Base-by-base conservation (phyloP, 1,140 invertebrate species). In the Diachasmimorpha longicaudata region DNA sequence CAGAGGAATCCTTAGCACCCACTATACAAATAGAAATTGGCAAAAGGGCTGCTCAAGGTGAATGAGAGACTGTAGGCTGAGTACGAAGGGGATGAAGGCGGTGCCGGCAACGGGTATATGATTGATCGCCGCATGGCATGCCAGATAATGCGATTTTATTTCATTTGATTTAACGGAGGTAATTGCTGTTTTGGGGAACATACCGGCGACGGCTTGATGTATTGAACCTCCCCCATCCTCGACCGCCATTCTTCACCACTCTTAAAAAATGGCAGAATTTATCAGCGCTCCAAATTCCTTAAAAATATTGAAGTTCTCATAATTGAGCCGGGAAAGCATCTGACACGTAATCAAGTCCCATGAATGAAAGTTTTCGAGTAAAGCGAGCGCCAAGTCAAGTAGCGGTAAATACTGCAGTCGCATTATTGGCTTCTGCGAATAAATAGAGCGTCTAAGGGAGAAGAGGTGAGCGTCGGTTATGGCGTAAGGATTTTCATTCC, bases 81-180 rank as follows among this genome's bases (percentile, higher is more conserved):
- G 16, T 67, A 52, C 21, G 14, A 67, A 74, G 72, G n/a, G 58
- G 31, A 72, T 72, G 21, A 72, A 70, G 52, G 66, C 77, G 80
- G 77, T 79, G 70, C 79, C 70, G 66, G 80, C 81, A 87, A 87
- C 86, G 81, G 82, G 84, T 85, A 74, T 84, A 87, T 89, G 88
- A 89, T 88, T 87, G 86, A 89, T 89, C 85, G 86, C 79, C 74
- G 78, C 81, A 81, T 87, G 84, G 84, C 86, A 88, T 88, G 86
- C 84, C 85, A 85, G 85, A 87, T 87, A 88, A 88, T 87, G 85
- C 84, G 88, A 88, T 89, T 89, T 88, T 88, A 88, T 89, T 88
- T 87, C 85, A 88, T 88, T 89, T 86, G 88, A 88, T 88, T 89
- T 83, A 81, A 77, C 82, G 83, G 72, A 82, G 85, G 84, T 88